Evolutionary conservation across 2,797 vertebrate species (phyloP).

Genomic region (Melanotaenia maccullochi): DNA sequence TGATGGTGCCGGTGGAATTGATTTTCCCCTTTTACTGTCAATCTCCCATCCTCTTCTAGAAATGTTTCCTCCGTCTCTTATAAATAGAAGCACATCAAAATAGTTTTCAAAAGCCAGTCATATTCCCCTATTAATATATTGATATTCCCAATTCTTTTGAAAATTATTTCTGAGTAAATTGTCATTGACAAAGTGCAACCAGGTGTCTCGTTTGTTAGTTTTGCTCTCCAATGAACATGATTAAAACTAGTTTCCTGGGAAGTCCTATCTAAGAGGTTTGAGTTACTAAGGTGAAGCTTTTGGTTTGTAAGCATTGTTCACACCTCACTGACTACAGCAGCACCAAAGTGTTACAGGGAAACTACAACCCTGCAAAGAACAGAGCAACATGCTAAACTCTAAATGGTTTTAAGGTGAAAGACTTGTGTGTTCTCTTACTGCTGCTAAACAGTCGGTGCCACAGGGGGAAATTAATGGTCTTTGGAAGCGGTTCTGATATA

Average conservation of each 20-base stretch:
- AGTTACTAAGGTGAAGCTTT: constrained; percentile 25
- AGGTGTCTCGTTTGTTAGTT: constrained; percentile 17
- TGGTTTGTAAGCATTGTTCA: constrained; percentile 20
- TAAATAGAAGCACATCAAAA: constrained; percentile 5
- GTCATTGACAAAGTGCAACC: constrained; percentile 15
- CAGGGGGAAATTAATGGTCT: constrained; percentile 69
- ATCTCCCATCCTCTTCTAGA: neutral
- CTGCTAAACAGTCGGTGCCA: constrained; percentile 59
- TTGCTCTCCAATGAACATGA: constrained; percentile 6
- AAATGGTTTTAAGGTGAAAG: constrained; percentile 52
- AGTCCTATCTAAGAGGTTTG: constrained; percentile 24
- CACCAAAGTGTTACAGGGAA: constrained; percentile 12
- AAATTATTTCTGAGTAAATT: constrained; percentile 5
- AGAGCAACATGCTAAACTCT: constrained; percentile 30
- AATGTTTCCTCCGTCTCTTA: neutral
- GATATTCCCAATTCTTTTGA: neutral
- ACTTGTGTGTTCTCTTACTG: constrained; percentile 35
- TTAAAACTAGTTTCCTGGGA: constrained; percentile 33
- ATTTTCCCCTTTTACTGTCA: constrained; percentile 11
- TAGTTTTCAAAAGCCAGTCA: constrained; percentile 4
- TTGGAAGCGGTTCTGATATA: constrained; percentile 58
- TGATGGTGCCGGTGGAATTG: neutral
- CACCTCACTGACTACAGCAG: constrained; percentile 2
- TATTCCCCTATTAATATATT: neutral
- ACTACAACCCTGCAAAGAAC: constrained; percentile 29